Percentiles rank a stretch among this genome's conserved stretches.
Evolutionary conservation across 2,113 vertebrate genomes (phyloP).

Genomic region (Nicator chloris): DNA sequence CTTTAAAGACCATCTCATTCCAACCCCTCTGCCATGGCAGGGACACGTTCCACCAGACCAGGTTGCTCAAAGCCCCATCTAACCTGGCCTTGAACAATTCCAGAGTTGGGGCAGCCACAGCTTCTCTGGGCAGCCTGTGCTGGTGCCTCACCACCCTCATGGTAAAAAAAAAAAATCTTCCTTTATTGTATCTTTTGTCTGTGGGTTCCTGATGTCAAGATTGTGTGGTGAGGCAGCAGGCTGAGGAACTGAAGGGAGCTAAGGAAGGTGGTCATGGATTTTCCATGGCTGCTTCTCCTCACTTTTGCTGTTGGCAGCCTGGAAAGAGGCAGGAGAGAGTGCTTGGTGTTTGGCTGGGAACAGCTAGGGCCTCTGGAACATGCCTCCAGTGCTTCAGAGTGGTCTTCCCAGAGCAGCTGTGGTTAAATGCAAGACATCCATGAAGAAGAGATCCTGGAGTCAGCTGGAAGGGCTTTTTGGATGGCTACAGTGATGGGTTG

Average conservation of each 20-base stretch:
- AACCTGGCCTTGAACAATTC: background rate
- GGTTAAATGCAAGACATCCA: background rate
- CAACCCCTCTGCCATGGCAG: background rate
- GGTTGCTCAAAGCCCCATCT: background rate
- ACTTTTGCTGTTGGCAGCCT: background rate
- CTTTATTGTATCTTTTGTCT: background rate
- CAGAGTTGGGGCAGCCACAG: background rate
- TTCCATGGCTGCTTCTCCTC: background rate
- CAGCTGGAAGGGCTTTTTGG: background rate
- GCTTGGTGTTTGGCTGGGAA: background rate
- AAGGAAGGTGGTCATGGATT: background rate
- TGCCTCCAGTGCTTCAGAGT: background rate
- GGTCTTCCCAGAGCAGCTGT: background rate
- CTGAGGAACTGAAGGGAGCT: background rate
- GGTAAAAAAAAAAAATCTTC: background rate
- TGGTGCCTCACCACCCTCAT: background rate
- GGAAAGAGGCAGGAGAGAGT: background rate
- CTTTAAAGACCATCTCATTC: background rate
- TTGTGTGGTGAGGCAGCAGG: background rate
- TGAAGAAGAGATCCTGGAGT: background rate
- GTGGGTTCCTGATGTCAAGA: background rate
- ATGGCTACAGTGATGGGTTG: background rate
- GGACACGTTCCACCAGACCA: background rate
- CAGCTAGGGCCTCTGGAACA: background rate
- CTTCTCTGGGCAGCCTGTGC: background rate